Base-by-base conservation (phyloP, 2,888 invertebrate genomes). In the Stenichneumon culpator region DNA sequence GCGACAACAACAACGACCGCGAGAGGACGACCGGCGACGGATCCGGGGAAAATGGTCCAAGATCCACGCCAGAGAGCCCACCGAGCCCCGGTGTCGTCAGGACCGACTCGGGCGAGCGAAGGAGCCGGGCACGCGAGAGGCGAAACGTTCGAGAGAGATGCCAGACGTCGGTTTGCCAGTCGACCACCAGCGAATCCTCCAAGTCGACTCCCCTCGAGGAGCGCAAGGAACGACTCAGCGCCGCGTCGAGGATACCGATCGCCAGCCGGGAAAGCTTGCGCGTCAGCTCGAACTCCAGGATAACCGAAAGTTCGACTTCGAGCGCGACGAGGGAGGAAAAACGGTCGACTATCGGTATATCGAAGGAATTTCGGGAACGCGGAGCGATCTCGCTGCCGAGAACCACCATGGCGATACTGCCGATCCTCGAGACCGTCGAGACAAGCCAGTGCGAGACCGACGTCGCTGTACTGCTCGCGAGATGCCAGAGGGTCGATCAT, bases 401-500 rank as follows among this genome's bases (percentile, higher is more conserved):
- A 79, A 77, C 79, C 57, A 83, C 89, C 0, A 77, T 88, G 4
- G 74, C 82, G 16, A 88, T 87, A 0, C 73, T 90, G 5, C 86
- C 91, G 4, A 75, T 88, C 3, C 57, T 88, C 6, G 87, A 69
- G 28, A 28, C 16, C 25, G 39, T 77, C 0, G 87, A 90, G 14
- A 22, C 75, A 0, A 7, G 79, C 3, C 52, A 86, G 9, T 90
- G 94, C 83, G 94, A 94, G 68, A 93, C 94, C 52, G 94, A 94
- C 44, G 94, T 95, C 1, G 95, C 95, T 65, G 92, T 93, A 25
- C 90, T 95, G n/a, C 89, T 95, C 82, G 94, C 95, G 77, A 94
- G 95, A 78, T 95, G 95, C 87, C 95, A 95, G 89, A 95, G 95
- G 89, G 94, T 94, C 19, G 96, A 96, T 83, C 95, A 95, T 88